phyloP scores from a whole-genome alignment of 1,140 invertebrate species.

The Drosophila tsacasi region DNA sequence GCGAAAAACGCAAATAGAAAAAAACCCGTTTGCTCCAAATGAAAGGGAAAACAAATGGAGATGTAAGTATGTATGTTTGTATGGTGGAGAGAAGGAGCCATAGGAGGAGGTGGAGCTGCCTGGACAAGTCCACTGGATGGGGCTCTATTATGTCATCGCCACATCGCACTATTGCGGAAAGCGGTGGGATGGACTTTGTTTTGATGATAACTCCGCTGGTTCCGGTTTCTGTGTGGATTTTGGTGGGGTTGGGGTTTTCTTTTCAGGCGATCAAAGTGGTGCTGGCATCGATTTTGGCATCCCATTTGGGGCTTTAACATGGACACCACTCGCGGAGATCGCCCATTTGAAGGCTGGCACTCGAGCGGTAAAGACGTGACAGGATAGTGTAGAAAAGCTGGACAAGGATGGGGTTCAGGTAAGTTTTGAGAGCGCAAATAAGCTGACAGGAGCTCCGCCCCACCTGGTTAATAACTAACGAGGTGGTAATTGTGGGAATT shows the following conservation, averaged over 20 bases:
- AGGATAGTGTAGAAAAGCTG: conserved; percentile 2
- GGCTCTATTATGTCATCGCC: conserved; percentile 71
- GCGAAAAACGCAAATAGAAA: conserved; percentile 43
- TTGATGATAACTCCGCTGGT: conserved; percentile 50
- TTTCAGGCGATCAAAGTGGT: conserved; percentile 45
- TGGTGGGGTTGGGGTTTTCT: conserved; percentile 3
- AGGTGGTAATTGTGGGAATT: not conserved
- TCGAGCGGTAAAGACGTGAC: conserved; percentile 60
- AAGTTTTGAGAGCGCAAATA: conserved; percentile 6
- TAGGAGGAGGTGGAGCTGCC: conserved; percentile 14
- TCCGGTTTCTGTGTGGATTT: conserved; percentile 40
- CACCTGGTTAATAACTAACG: not conserved
- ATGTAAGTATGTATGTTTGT: not conserved
- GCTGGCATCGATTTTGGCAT: conserved; percentile 38
- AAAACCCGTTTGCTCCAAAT: conserved; percentile 54
- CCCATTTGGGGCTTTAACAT: conserved; percentile 40
- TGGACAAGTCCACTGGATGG: conserved; percentile 37
- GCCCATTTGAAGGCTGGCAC: conserved; percentile 56
- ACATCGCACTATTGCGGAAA: conserved; percentile 57
- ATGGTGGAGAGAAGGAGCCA: conserved; percentile 6
- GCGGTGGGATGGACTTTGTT: conserved; percentile 44
- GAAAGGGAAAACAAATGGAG: conserved; percentile 58
- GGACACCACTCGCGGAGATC: conserved; percentile 20
- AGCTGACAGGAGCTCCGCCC: conserved; percentile 11
- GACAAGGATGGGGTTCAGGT: conserved; percentile 68